A percentile compares a stretch with the other conserved stretches of the same genome.
These are phyloP conservation scores for Phaethon lepturus DNA, from an alignment of 2,113 vertebrate species.

Conservation along the genomic window DNA sequence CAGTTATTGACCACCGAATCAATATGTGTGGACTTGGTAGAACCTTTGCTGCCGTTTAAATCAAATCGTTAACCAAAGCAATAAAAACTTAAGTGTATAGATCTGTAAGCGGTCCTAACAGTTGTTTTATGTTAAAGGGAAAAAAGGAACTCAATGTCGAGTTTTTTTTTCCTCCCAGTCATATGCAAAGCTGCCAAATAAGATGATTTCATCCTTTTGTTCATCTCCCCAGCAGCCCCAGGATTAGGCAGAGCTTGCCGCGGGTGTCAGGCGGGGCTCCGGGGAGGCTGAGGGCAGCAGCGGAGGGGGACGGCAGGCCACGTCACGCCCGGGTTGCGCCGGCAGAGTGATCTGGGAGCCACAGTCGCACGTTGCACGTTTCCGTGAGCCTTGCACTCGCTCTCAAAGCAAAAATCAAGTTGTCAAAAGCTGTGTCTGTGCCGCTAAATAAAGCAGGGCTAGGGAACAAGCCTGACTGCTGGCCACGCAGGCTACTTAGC, in stretches of 20 bases:
- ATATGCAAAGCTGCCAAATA: background rate
- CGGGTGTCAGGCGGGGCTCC: background rate
- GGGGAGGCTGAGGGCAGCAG: background rate
- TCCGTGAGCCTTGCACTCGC: background rate
- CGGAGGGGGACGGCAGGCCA: background rate
- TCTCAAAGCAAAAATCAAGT: constrained; percentile 13
- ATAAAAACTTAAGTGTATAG: background rate
- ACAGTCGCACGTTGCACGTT: background rate
- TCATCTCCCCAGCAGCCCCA: background rate
- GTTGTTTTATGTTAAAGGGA: background rate
- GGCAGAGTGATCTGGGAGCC: background rate
- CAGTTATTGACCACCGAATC: constrained; percentile 25
- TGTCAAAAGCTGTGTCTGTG: background rate
- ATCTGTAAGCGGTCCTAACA: background rate
- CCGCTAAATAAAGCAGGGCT: background rate
- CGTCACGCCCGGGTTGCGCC: background rate
- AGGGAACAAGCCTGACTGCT: background rate
- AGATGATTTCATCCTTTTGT: constrained; percentile 14
- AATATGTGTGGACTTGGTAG: background rate
- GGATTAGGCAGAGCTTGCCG: background rate
- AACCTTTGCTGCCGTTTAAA: constrained; percentile 7
- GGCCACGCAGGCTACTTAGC: background rate
- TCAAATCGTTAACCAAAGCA: background rate
- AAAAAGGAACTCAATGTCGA: background rate
- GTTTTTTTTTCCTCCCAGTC: background rate